phyloP scores from a whole-genome alignment of 2,797 vertebrate species.

The Carapus acus region DNA sequence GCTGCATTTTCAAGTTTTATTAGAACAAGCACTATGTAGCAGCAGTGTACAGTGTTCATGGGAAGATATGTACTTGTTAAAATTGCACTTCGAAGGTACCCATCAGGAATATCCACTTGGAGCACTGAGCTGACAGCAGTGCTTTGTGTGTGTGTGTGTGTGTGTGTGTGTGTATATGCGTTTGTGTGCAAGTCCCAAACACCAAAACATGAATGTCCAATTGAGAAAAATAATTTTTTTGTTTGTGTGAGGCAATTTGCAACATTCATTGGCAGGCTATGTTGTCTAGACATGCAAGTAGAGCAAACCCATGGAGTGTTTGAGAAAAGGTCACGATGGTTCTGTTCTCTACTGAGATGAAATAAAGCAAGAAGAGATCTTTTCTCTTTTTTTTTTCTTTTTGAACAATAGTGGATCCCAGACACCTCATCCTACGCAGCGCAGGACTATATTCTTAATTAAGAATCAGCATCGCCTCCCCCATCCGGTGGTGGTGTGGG shows the following conservation, averaged over 20 bases:
- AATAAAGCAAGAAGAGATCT: conserved; percentile 34
- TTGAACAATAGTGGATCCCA: conserved; percentile 33
- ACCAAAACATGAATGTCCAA: conserved; percentile 59
- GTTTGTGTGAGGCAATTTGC: conserved; percentile 90
- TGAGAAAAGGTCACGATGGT: conserved; percentile 26
- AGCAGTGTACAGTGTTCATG: conserved; percentile 85
- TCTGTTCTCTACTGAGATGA: conserved; percentile 29
- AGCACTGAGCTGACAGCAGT: conserved; percentile 70
- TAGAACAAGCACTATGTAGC: conserved; percentile 92
- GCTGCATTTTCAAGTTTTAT: conserved; percentile 76
- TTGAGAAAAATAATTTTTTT: conserved; percentile 55
- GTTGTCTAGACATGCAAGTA: conserved; percentile 83
- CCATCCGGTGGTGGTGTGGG: conserved; percentile 11
- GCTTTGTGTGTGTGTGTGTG: conserved; percentile 50
- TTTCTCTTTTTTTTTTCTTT: conserved; percentile 15
- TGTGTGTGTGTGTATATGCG: conserved; percentile 51
- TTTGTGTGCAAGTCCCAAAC: conserved; percentile 63
- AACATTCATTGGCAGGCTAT: conserved; percentile 88
- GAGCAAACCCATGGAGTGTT: conserved; percentile 55
- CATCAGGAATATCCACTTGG: conserved; percentile 74
- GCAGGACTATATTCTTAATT: background rate
- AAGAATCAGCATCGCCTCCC: background rate
- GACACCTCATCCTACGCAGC: conserved; percentile 43
- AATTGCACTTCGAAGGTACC: conserved; percentile 88
- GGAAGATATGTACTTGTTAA: conserved; percentile 81